These are phyloP conservation scores for Micromys minutus DNA, from an alignment of 2,113 vertebrate species.

Conservation along the genomic window DNA sequence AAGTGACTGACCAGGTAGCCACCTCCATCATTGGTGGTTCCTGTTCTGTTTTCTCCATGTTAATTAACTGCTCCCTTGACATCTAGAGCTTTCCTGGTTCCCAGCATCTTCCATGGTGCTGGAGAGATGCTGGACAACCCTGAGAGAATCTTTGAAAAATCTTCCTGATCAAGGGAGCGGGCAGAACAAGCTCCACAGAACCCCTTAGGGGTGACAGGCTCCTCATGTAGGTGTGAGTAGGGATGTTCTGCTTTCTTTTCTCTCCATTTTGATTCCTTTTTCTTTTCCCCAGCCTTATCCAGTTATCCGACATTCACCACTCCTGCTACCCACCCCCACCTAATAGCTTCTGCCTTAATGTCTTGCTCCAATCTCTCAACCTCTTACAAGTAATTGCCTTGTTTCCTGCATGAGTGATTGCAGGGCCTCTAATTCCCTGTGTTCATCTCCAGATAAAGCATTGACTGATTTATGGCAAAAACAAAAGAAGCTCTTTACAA, in stretches of 20 bases:
- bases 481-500: slow-evolving; percentile 40
- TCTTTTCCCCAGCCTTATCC: background rate
- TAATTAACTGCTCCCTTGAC: background rate
- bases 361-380: slow-evolving; percentile 50
- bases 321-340: background rate
- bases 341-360: slow-evolving; percentile 55
- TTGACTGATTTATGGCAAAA: slow-evolving; percentile 60
- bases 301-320: background rate
- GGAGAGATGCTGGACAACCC: background rate
- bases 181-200: background rate
- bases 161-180: background rate
- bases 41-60: background rate
- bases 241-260: background rate
- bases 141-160: background rate
- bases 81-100: background rate
- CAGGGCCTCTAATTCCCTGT: slow-evolving; percentile 42
- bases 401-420: slow-evolving; percentile 64
- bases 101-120: background rate
- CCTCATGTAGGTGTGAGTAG: background rate
- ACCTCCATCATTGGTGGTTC: background rate
- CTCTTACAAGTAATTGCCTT: slow-evolving; percentile 68
- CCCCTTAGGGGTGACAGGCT: background rate
- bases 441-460: slow-evolving; percentile 62
- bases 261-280: background rate
- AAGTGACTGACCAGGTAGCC: background rate